A percentile compares a stretch with the other conserved stretches of the same genome.
These are phyloP conservation scores for Eulemur coronatus DNA, from an alignment of 2,797 vertebrate species.

Conservation along the genomic window DNA sequence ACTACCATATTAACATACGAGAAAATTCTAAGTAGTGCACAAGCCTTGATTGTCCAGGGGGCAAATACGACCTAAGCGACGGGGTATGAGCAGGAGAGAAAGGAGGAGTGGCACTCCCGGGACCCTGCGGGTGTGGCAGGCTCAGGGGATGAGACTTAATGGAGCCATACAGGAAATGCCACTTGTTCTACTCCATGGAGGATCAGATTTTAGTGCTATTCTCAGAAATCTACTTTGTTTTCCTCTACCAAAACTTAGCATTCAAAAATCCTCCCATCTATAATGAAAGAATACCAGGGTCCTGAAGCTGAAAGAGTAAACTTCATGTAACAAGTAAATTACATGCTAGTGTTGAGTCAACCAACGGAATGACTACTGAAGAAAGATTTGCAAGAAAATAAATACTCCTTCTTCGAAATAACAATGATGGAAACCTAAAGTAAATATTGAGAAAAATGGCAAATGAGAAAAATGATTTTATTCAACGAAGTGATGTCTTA, in stretches of 20 bases:
- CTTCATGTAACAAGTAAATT: not conserved
- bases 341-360: not conserved
- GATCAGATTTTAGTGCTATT: not conserved
- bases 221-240: not conserved
- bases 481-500: too few species aligned
- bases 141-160: too few species aligned
- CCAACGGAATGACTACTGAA: not conserved
- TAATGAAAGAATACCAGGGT: not conserved
- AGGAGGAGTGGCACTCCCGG: accelerated
- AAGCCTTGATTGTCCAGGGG: not conserved
- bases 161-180: not conserved
- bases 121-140: accelerated
- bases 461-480: not conserved
- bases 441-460: not conserved
- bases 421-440: not conserved
- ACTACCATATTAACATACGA: not conserved
- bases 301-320: not conserved
- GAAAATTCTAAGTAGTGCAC: not conserved
- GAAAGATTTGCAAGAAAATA: not conserved
- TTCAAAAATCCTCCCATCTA: not conserved
- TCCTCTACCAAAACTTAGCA: not conserved
- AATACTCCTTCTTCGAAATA: not conserved
- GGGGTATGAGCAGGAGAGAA: not conserved
- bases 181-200: not conserved
- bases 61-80: not conserved